Evolutionary conservation across 1,140 invertebrate species (phyloP), one percentile per base, ranked within the genome.

Genomic region (Epicauta chinensis): DNA sequence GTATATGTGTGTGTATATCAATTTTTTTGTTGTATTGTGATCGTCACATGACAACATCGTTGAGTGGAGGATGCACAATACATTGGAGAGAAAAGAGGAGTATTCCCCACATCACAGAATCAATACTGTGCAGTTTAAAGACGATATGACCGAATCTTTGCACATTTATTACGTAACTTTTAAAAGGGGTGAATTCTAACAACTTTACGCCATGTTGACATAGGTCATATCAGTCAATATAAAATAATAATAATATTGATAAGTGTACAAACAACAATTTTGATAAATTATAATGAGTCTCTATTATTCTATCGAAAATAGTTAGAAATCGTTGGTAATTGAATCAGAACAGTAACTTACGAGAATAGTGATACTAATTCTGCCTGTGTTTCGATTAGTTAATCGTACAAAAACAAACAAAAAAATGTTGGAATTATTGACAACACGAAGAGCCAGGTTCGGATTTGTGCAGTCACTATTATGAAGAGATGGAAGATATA

Each of bases 401-500:
- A n/a, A n/a, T n/a, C n/a, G n/a, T n/a, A n/a, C n/a, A n/a, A 2
- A 23, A 23, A 23, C 23, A 23, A 23, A 3, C 3, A 23, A 3
- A 23, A 23, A 3, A 23, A 23, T 0, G 7, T 5, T 23, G 7
- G 23, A 23, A 23, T n/a, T n/a, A n/a, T n/a, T n/a, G n/a, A 23
- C 23, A 23, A 23, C 23, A 7, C 23, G 23, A 23, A 23, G 23
- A n/a, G n/a, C n/a, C 23, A 23, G 23, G n/a, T n/a, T n/a, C 7
- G 23, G 23, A 23, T 23, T 23, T 23, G 23, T 23, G 23, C 23
- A 7, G 23, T 44, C 32, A 35, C 36, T 55, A 68, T 58, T 56
- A 70, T 70, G 67, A 70, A 65, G 59, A 67, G 54, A 66, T 69
- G 68, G 68, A 64, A 53, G 46, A 55, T 62, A 39, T 69, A 67